Conservation (phyloP, 2,797 vertebrate genomes). For the Acomys russatus region DNA sequence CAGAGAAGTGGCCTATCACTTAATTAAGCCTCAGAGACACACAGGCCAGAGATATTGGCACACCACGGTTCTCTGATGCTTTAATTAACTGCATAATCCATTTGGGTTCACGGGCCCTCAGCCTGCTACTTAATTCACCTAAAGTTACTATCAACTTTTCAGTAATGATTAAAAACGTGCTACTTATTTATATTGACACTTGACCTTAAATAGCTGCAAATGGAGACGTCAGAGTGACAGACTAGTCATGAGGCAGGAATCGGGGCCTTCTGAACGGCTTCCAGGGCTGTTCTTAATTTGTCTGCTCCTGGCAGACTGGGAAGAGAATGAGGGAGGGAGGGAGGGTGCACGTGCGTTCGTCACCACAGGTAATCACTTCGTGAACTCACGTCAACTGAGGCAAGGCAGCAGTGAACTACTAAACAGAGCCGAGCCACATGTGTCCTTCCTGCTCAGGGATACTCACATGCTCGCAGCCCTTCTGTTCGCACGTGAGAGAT, state of each 20-base stretch:
- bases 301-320: conserved; percentile 23
- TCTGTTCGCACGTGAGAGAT: not conserved
- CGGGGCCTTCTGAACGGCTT: not conserved
- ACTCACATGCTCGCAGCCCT: not conserved
- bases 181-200: conserved; percentile 74
- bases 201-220: conserved; percentile 75
- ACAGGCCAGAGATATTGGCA: conserved; percentile 46
- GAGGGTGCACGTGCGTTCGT: not conserved
- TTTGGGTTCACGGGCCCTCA: conserved; percentile 51
- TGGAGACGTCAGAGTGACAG: conserved; percentile 49
- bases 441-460: not conserved
- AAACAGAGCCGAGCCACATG: not conserved
- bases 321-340: conserved; percentile 25
- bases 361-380: not conserved
- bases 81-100: conserved; percentile 79
- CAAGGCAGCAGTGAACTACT: not conserved
- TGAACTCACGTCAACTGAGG: not conserved
- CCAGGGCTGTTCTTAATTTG: conserved; percentile 22
- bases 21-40: conserved; percentile 69
- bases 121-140: conserved; percentile 73
- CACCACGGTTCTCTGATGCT: conserved; percentile 60
- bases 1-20: conserved; percentile 51
- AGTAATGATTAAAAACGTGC: conserved; percentile 68
- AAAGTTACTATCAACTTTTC: conserved; percentile 76
- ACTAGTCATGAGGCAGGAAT: conserved; percentile 57